Evolutionary conservation across 2,113 vertebrate species (phyloP), one percentile per base, ranked within the genome.

Genomic region (Elaphurus davidianus): DNA sequence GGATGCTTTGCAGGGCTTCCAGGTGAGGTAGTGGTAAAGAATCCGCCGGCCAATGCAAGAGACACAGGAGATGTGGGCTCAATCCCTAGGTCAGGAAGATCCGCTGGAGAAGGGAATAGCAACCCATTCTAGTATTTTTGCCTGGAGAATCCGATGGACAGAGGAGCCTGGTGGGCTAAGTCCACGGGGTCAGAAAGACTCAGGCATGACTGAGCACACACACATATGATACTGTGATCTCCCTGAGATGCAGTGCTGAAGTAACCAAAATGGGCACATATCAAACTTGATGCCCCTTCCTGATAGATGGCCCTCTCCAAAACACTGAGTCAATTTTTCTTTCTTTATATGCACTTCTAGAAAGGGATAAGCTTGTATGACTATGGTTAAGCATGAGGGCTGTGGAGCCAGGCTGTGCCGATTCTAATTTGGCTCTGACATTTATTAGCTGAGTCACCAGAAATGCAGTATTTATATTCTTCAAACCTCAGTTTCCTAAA

Each of bases 401-500:
- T 43, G 62, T 55, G n/a, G 81, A 76, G 30, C 7, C 15, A 76
- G 85, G 85, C 40, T 54, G 19, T 3, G 14, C 30, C 47, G 43
- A 17, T 85, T 54, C 16, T 47, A 36, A 36, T 74, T 92, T 64
- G 74, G 13, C 52, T 64, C 43, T 92, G 84, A 52, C 55, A 76
- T 88, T 91, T 62, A 91, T 19, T 36, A 90, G 84, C 71, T 62
- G 36, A 92, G 74, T 40, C 40, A 83, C 21, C 21, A 7, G 0
- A 28, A 82, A 9, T 1, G 3, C 57, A 36, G 40, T 91, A 21
- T 36, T 47, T 50, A 45, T 45, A n/a, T 15, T 36, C n/a, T 12
- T 47, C 54, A 8, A 59, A 30, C n/a, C 82, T 96, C 92, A 15
- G 40, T 91, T 89, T 89, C 55, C 28, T 91, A 36, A 93, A 60